Base-by-base conservation (phyloP, 2,888 invertebrate genomes). In the Trichogramma evanescens region DNA sequence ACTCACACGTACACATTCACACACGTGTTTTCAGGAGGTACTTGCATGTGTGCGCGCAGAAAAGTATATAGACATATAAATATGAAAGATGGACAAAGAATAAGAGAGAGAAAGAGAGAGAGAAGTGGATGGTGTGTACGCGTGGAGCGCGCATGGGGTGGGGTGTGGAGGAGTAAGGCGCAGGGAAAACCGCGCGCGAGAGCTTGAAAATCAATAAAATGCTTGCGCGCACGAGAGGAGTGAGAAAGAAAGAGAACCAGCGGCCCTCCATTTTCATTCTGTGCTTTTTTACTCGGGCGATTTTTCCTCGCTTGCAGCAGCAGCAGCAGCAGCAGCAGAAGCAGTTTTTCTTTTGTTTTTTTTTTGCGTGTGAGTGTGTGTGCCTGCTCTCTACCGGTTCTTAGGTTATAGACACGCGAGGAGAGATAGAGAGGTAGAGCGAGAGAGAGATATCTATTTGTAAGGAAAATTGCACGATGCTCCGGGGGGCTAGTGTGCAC, bases 191-290 rank as follows among this genome's bases (percentile, higher is more conserved):
- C 63, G 56, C 63, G 59, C 59, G 42, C 56, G 56, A 50, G 57
- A 64, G 61, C 61, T 63, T 63, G 59, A 63, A 62, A 63, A 63
- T 60, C 62, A 59, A 65, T 60, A 61, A 65, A 65, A 62, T 62
- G 60, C 60, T 65, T 57, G 49, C 63, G 55, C 50, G 26, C 43
- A 59, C 61, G 55, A 44, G 41, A 10, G 48, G 39, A 59, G 48
- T 48, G 45, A 55, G 60, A 62, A 58, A n/a, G 39, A 38, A 41
- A 49, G 39, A 52, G 40, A 46, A 55, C n/a, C 49, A 62, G 26
- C 61, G 41, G 44, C 58, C 58, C 53, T 54, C 59, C 59, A 61
- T 59, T 56, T 61, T 60, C 63, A 62, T 61, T 61, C 54, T 10
- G 46, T 45, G 53, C 50, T 59, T 49, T 58, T 48, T 51, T 54